phyloP scores from a whole-genome alignment of 2,888 invertebrate species.

The Nemotelus pantherinus region DNA sequence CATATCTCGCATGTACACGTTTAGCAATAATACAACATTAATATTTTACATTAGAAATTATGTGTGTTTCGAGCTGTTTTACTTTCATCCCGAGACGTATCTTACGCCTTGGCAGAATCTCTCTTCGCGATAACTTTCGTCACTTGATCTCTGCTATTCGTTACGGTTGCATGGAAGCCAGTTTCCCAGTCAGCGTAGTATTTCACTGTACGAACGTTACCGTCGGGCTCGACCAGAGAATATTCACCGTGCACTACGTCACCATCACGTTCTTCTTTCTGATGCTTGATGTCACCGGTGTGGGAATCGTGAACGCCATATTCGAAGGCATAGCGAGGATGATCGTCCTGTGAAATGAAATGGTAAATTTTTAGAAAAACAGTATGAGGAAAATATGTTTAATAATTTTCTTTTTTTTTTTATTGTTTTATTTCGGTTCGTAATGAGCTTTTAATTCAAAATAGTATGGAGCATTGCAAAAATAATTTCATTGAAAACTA shows the following conservation, averaged over 20 bases:
- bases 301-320: constrained; percentile 79
- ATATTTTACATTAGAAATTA: constrained; percentile 36
- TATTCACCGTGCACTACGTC: constrained; percentile 78
- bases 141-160: constrained; percentile 70
- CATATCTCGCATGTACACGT: constrained; percentile 32
- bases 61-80: not conserved
- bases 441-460: too few relatives aligned
- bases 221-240: constrained; percentile 77
- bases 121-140: constrained; percentile 62
- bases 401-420: too few relatives aligned
- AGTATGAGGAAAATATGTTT: not conserved
- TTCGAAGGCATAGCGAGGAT: constrained; percentile 77
- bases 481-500: too few relatives aligned
- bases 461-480: too few relatives aligned
- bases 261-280: constrained; percentile 77
- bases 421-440: too few relatives aligned
- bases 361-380: constrained; percentile 28
- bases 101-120: constrained; percentile 49
- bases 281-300: constrained; percentile 79
- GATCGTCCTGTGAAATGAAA: constrained; percentile 67
- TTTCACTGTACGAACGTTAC: constrained; percentile 77
- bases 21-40: constrained; percentile 29
- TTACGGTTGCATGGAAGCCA: constrained; percentile 79
- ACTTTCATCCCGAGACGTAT: not conserved
- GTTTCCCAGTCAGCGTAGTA: constrained; percentile 83